phyloP scores from a whole-genome alignment of 92 coral and sea anemone genomes.

The Bergia puertoricense region DNA sequence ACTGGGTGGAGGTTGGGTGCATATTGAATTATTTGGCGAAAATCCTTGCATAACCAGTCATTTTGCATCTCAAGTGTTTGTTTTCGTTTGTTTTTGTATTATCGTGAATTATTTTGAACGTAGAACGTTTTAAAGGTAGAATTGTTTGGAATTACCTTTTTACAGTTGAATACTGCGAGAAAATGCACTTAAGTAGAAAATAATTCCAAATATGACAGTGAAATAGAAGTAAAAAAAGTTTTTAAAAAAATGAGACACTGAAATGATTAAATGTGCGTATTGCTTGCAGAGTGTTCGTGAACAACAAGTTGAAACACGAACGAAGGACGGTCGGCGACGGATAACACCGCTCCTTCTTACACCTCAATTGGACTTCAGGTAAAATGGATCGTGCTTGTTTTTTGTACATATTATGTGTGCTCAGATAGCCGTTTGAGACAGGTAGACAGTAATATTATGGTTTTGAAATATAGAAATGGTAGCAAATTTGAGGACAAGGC shows the following conservation, averaged over 20 bases:
- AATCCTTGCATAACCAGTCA: no score
- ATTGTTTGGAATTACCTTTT: background rate
- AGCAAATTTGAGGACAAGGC: no score
- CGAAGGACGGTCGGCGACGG: slow-evolving; percentile 97
- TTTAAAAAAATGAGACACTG: background rate
- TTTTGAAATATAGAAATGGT: no score
- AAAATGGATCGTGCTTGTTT: background rate
- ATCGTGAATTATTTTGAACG: no score
- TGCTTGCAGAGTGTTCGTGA: slow-evolving; percentile 73
- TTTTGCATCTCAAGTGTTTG: no score
- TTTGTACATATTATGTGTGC: background rate
- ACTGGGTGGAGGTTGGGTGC: no score
- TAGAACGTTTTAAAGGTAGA: background rate
- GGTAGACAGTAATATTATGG: no score
- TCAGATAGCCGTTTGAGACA: background rate
- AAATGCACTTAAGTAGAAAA: no score
- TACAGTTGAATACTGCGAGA: background rate
- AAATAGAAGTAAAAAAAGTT: no score
- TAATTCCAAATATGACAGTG: background rate
- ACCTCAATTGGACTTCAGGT: slow-evolving; percentile 66
- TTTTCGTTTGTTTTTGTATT: no score
- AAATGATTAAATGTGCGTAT: background rate
- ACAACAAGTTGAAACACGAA: slow-evolving; percentile 88
- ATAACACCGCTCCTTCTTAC: slow-evolving; percentile 96
- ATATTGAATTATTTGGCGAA: no score